Percentiles rank a stretch among this genome's conserved stretches.
phyloP scores from a whole-genome alignment of 2,797 vertebrate genomes.

The Pseudocheirus occidentalis region DNA sequence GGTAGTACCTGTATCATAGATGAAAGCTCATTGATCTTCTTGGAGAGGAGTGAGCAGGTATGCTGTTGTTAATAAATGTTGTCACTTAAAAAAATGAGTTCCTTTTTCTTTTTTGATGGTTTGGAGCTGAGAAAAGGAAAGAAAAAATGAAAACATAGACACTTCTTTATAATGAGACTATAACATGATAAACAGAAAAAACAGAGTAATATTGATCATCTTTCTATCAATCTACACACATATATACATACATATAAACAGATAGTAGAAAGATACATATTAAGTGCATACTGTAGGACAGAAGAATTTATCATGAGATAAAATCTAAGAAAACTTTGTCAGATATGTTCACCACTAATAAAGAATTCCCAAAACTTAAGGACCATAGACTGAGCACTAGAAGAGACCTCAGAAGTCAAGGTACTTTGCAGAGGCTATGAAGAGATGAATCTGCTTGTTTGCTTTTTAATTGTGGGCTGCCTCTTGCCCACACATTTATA shows the following conservation, averaged over 20 bases:
- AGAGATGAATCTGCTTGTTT: neutral
- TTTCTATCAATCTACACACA: neutral
- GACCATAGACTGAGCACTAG: neutral
- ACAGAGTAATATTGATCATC: neutral
- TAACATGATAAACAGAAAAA: neutral
- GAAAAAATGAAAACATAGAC: neutral
- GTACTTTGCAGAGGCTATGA: neutral
- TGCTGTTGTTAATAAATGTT: neutral
- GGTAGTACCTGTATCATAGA: neutral
- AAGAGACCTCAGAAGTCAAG: neutral
- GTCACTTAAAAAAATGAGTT: neutral
- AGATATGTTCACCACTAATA: neutral
- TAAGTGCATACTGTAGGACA: neutral
- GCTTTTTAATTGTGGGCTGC: neutral
- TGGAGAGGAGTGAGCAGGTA: neutral
- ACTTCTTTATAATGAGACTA: neutral
- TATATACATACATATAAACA: neutral
- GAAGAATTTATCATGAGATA: neutral
- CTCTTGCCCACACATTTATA: neutral
- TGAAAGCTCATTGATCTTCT: neutral
- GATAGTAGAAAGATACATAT: neutral
- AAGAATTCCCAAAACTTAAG: neutral
- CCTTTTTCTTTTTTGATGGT: neutral
- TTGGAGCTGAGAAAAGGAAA: neutral
- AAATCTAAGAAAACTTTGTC: neutral